Conservation (phyloP, 37 sponge, comb jelly and placozoan species). For the Spongia lamella region DNA sequence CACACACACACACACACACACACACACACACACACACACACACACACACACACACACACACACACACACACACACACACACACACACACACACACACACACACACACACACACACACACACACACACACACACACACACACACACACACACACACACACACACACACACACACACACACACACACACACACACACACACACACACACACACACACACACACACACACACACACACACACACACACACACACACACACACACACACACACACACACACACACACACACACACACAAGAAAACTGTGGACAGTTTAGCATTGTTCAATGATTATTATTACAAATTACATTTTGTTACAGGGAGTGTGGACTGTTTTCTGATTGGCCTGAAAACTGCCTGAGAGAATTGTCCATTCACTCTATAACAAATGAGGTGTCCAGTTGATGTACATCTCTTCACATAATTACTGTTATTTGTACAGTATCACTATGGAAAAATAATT, state of each 20-base stretch:
- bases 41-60: too few relatives aligned
- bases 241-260: conserved; percentile 21
- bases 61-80: too few relatives aligned
- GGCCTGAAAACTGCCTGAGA: conserved; percentile 35
- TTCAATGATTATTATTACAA: neutral
- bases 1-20: too few relatives aligned
- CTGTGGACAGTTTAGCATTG: neutral
- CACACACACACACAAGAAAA: neutral
- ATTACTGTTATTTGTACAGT: neutral
- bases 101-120: too few relatives aligned
- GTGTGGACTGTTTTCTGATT: conserved; percentile 25
- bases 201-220: conserved; percentile 9
- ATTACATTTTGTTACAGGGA: conserved; percentile 19
- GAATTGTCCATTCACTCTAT: neutral
- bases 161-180: conserved; percentile 23
- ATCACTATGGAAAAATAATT: conserved; percentile 17
- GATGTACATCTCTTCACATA: neutral
- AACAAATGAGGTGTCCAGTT: neutral
- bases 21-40: too few relatives aligned
- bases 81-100: too few relatives aligned
- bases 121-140: too few relatives aligned
- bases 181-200: conserved; percentile 32
- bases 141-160: conserved; percentile 10
- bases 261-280: conserved; percentile 6
- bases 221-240: conserved; percentile 15